Base-by-base conservation (phyloP, 2,113 vertebrate species). In the Triplophysa rosa region DNA sequence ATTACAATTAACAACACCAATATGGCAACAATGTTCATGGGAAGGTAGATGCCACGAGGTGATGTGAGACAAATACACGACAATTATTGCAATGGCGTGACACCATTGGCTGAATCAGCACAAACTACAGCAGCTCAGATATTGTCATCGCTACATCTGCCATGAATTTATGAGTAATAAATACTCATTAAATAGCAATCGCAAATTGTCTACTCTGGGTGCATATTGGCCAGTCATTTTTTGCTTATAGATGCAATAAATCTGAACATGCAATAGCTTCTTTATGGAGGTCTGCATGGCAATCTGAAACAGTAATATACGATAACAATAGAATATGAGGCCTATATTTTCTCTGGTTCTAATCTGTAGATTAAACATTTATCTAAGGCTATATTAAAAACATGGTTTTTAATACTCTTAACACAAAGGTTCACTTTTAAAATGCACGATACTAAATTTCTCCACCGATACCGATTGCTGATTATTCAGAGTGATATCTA, bases 161-260 rank as follows among this genome's bases (percentile, higher is more conserved):
- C 11, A 45, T 45, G 12, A 12, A 45, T 80, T 19, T 73, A 76
- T 80, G 80, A 87, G 62, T 83, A 85, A 79, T 37, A 79, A 80
- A 91, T 80, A 83, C 82, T 67, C 80, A 74, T 84, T 81, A 78
- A 87, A 89, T 86, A 68, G 78, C 68, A 29, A 78, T 83, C 86
- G 75, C 79, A 85, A 81, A 86, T 82, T 83, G 82, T 64, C 75
- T 63, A 77, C 85, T 79, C 86, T 81, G 42, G 42, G 78, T 54
- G 52, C 83, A 90, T 87, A 90, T 80, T 23, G 42, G 37, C 78
- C 40, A 78, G 82, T 58, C n/a, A 72, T 73, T 58, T 78, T 73
- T 63, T 82, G 63, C 80, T 79, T 77, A 72, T 69, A 59, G 1
- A 13, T 33, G 78, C 69, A 67, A 58, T 80, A 67, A 86, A 72